Evolutionary conservation across 2,888 invertebrate genomes (phyloP).

Genomic region (Unio pictorum): DNA sequence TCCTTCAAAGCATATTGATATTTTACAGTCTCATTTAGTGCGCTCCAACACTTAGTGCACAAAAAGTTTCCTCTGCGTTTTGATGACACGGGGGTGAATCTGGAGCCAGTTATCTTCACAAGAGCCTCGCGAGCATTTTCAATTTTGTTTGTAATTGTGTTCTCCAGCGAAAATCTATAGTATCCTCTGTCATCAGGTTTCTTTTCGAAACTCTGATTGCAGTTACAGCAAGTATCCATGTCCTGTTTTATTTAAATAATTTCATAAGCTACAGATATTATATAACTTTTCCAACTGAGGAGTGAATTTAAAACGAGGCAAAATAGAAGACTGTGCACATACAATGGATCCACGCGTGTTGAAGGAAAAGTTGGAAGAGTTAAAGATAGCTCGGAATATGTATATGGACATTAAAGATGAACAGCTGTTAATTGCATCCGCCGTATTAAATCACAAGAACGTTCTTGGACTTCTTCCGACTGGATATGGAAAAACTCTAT

Average conservation of each 20-base stretch:
- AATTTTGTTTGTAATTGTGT: no score
- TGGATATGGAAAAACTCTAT: slow-evolving; percentile 21
- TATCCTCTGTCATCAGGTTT: no score
- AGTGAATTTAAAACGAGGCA: no score
- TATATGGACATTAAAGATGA: slow-evolving; percentile 10
- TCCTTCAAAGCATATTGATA: no score
- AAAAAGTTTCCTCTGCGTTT: no score
- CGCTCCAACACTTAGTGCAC: no score
- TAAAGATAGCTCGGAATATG: slow-evolving; percentile 2
- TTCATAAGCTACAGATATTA: neutral
- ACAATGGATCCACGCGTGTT: slow-evolving; percentile 4
- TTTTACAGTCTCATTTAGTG: no score
- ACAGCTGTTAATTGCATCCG: slow-evolving; percentile 4
- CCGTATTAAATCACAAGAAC: slow-evolving; percentile 5
- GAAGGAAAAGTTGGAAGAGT: slow-evolving; percentile 3
- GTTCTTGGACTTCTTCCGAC: slow-evolving; percentile 15
- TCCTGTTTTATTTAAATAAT: slow-evolving; percentile 9
- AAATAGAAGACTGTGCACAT: no score
- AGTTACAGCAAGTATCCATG: slow-evolving; percentile 13
- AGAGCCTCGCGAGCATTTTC: no score
- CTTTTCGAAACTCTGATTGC: neutral
- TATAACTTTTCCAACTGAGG: slow-evolving; percentile 13
- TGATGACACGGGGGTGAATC: no score
- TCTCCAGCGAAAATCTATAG: no score
- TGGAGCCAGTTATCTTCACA: no score